Conservation (phyloP, 2,797 vertebrate species). For the Sandelia bainsii region DNA sequence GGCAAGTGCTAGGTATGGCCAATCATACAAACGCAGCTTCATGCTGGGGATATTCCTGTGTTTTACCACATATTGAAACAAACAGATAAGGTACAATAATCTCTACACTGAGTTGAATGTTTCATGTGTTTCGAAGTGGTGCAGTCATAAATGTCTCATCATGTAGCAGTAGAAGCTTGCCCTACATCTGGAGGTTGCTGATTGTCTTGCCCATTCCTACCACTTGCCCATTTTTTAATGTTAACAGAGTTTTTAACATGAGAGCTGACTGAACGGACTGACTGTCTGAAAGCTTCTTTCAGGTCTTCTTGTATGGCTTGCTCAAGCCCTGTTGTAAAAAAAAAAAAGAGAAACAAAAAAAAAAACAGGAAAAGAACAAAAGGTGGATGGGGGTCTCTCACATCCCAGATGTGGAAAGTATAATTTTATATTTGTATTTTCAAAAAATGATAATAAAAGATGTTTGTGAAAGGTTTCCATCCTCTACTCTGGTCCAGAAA, state of each 20-base stretch:
- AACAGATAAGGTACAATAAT: neutral
- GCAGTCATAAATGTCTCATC: slow-evolving; percentile 13
- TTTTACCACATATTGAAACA: neutral
- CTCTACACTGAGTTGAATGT: neutral
- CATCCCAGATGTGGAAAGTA: slow-evolving; percentile 93
- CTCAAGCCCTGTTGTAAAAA: slow-evolving; percentile 91
- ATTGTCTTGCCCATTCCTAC: slow-evolving; percentile 69
- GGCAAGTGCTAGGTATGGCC: slow-evolving; percentile 61
- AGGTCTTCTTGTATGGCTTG: slow-evolving; percentile 90
- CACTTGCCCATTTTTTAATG: slow-evolving; percentile 52
- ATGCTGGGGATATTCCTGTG: neutral
- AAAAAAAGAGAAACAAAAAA: slow-evolving; percentile 10
- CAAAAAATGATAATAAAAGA: slow-evolving; percentile 86
- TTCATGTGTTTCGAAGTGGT: slow-evolving; percentile 3
- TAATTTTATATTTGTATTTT: slow-evolving; percentile 98
- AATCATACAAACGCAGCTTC: slow-evolving; percentile 1
- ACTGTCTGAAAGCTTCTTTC: slow-evolving; percentile 87
- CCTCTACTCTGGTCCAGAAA: slow-evolving; percentile 95
- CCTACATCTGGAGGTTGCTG: slow-evolving; percentile 31
- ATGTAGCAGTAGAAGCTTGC: slow-evolving; percentile 25
- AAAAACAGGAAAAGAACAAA: neutral
- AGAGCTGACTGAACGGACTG: slow-evolving; percentile 15
- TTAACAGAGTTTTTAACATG: slow-evolving; percentile 36
- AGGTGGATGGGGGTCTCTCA: slow-evolving; percentile 55
- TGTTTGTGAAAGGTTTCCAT: slow-evolving; percentile 95